These are phyloP conservation scores for Falco cherrug DNA, from an alignment of 2,797 vertebrate genomes.

Conservation along the genomic window DNA sequence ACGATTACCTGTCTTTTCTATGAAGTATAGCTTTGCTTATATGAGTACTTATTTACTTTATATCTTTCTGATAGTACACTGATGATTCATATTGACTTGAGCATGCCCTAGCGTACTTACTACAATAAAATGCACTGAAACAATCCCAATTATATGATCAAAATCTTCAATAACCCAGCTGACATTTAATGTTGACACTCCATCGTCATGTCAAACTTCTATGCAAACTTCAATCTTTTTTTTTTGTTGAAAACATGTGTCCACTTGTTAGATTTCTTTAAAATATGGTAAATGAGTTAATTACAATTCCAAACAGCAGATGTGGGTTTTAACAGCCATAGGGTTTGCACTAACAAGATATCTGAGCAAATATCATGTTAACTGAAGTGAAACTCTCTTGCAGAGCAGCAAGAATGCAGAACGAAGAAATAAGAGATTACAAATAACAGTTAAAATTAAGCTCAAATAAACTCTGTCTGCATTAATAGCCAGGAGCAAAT, in stretches of 20 bases:
- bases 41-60: constrained; percentile 22
- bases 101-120: constrained; percentile 3
- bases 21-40: constrained; percentile 17
- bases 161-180: constrained; percentile 46
- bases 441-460: neutral
- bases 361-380: constrained; percentile 6
- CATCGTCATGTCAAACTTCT: neutral
- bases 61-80: constrained; percentile 20
- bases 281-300: neutral
- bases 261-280: neutral
- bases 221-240: neutral
- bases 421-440: neutral
- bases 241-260: neutral
- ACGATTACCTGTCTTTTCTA: neutral
- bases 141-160: constrained; percentile 6
- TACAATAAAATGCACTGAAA: constrained; percentile 60
- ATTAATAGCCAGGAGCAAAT: neutral
- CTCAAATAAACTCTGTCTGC: neutral
- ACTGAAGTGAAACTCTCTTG: neutral
- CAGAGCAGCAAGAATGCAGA: neutral
- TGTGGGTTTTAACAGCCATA: neutral
- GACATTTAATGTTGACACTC: constrained; percentile 49
- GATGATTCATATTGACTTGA: constrained; percentile 33
- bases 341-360: neutral
- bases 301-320: constrained; percentile 3